These are phyloP conservation scores for Meiosimyza platycephala DNA, from an alignment of 2,888 invertebrate genomes.

Conservation along the genomic window DNA sequence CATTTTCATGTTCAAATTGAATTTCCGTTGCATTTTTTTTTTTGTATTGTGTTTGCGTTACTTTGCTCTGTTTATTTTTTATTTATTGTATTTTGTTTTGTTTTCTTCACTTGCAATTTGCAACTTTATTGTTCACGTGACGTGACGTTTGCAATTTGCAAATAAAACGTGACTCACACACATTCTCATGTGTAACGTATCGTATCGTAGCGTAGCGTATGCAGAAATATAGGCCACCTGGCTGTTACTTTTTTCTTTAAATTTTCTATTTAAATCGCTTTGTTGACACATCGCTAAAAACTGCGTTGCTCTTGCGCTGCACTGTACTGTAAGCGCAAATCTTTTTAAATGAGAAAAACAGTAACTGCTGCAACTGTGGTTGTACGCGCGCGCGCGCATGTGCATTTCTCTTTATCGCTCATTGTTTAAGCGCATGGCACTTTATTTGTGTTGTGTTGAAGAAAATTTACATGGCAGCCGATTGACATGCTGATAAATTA, in stretches of 20 bases:
- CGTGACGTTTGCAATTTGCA: conserved; percentile 15
- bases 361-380: no score
- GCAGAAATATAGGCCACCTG: background rate
- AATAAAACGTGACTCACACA: conserved; percentile 15
- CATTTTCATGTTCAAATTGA: conserved; percentile 3
- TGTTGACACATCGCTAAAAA: no score
- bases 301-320: no score
- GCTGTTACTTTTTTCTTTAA: background rate
- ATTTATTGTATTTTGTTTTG: conserved; percentile 6
- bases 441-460: no score
- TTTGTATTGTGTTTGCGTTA: background rate
- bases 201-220: background rate
- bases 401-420: no score
- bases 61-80: conserved; percentile 12
- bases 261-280: background rate
- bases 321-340: no score
- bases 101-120: background rate
- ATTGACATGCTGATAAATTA: no score
- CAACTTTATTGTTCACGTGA: conserved; percentile 10
- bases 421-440: no score
- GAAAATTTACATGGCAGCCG: no score
- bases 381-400: no score
- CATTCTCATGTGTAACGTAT: background rate
- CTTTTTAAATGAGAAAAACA: no score
- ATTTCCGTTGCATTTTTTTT: conserved; percentile 2